Conservation (phyloP, 2,888 invertebrate genomes). For the Caenorhabditis uteleia region DNA sequence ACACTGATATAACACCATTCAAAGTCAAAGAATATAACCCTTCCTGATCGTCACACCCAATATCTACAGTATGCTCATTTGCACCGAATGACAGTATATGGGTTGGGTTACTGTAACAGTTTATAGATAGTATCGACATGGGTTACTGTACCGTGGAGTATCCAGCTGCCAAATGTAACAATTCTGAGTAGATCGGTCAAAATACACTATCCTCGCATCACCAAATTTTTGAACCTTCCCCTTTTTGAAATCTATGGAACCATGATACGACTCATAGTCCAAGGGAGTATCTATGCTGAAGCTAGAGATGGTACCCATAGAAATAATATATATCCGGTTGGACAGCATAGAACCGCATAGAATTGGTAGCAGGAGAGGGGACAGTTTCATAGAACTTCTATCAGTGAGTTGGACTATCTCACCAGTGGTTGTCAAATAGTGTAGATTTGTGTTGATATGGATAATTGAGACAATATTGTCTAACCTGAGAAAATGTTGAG, state of each 20-base stretch:
- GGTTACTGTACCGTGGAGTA: conserved; percentile 18
- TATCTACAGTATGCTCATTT: conserved; percentile 38
- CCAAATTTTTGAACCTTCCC: conserved; percentile 6
- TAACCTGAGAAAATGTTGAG: conserved; percentile 6
- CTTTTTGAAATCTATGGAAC: conserved; percentile 1
- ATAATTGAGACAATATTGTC: no score
- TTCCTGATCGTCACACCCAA: conserved; percentile 13
- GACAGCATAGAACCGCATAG: conserved; percentile 5
- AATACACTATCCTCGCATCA: conserved; percentile 11
- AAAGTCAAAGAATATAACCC: conserved; percentile 43
- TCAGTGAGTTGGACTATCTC: no score
- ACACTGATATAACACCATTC: conserved; percentile 48
- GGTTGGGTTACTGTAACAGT: conserved; percentile 12
- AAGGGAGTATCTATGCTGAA: conserved; percentile 13
- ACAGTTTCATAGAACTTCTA: no score
- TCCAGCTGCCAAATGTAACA: conserved; percentile 26
- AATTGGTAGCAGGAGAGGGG: conserved; percentile 24
- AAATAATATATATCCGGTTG: conserved; percentile 9
- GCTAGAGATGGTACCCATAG: conserved; percentile 3
- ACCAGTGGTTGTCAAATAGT: no score
- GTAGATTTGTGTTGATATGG: no score
- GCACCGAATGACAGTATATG: conserved; percentile 30
- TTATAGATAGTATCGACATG: no score
- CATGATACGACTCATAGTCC: conserved; percentile 30
- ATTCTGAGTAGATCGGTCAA: conserved; percentile 11